Conservation (phyloP, 2,113 vertebrate species). For the Grammomys dolichurus region DNA sequence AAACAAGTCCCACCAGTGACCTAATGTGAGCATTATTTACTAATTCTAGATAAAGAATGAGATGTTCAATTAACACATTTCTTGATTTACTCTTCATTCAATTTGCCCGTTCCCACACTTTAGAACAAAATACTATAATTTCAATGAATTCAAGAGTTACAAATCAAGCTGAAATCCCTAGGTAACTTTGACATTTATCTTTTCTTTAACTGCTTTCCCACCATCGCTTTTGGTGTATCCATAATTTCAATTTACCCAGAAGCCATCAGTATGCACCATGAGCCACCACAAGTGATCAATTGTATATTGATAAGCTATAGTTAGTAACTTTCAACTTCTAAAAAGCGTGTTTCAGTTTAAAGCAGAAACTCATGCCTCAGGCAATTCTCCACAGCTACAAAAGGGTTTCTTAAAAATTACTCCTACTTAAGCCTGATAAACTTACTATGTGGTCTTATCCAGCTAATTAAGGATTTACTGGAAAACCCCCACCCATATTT, state of each 20-base stretch:
- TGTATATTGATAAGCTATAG: constrained; percentile 2
- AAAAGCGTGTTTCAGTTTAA: constrained; percentile 62
- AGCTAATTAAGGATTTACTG: constrained; percentile 69
- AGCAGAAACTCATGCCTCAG: not conserved
- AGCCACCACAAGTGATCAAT: constrained; percentile 52
- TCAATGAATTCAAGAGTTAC: not conserved
- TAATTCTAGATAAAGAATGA: not conserved
- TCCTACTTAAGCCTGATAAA: constrained; percentile 70
- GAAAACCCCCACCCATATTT: constrained; percentile 46
- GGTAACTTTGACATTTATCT: not conserved
- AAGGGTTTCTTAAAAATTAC: constrained; percentile 70
- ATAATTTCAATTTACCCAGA: constrained; percentile 17
- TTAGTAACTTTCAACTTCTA: constrained; percentile 62
- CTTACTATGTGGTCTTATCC: constrained; percentile 70
- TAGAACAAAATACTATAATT: constrained; percentile 3
- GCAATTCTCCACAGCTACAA: constrained; percentile 55
- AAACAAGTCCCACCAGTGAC: not conserved
- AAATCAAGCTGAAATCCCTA: not conserved
- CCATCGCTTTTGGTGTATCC: constrained; percentile 23
- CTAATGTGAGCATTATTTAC: not conserved
- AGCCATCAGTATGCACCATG: constrained; percentile 14
- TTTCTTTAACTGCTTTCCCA: not conserved
- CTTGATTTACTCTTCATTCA: not conserved
- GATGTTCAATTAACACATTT: not conserved
- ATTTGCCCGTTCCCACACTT: not conserved